A percentile compares a stretch with the other conserved stretches of the same genome.
Evolutionary conservation across 2,113 vertebrate species (phyloP).

Genomic region (Ciconia boyciana): DNA sequence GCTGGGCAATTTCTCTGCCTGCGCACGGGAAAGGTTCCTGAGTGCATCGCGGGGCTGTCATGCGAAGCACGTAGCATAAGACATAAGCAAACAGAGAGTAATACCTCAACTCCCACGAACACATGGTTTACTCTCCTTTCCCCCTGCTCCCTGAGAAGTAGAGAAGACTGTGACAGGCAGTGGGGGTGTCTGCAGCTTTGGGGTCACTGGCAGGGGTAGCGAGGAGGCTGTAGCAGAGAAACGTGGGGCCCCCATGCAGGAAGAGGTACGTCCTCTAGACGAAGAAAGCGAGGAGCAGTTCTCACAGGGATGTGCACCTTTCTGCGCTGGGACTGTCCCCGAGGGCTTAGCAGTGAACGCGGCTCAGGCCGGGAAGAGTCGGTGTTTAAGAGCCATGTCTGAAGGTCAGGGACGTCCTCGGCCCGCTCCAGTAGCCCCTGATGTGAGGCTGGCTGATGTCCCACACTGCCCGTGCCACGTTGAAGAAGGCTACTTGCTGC

Average conservation of each 20-base stretch:
- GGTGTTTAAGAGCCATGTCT: rapidly evolving
- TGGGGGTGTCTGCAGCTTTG: not conserved
- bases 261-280: not conserved
- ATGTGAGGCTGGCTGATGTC: not conserved
- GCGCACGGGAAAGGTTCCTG: not conserved
- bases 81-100: not conserved
- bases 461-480: no score
- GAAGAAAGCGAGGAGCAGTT: not conserved
- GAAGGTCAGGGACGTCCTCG: not conserved
- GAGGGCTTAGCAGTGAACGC: not conserved
- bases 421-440: rapidly evolving
- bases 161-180: not conserved
- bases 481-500: not conserved
- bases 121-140: not conserved
- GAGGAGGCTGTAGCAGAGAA: not conserved
- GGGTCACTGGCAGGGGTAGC: not conserved
- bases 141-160: not conserved
- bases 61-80: not conserved
- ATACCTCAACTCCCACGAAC: not conserved
- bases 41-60: not conserved
- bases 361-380: not conserved
- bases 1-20: not conserved
- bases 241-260: no score
- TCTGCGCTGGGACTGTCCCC: not conserved
- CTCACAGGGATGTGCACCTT: not conserved